A percentile compares a stretch with the other conserved stretches of the same genome.
These are phyloP conservation scores for Diuraphis noxia DNA, from an alignment of 1,140 invertebrate genomes.

Conservation along the genomic window DNA sequence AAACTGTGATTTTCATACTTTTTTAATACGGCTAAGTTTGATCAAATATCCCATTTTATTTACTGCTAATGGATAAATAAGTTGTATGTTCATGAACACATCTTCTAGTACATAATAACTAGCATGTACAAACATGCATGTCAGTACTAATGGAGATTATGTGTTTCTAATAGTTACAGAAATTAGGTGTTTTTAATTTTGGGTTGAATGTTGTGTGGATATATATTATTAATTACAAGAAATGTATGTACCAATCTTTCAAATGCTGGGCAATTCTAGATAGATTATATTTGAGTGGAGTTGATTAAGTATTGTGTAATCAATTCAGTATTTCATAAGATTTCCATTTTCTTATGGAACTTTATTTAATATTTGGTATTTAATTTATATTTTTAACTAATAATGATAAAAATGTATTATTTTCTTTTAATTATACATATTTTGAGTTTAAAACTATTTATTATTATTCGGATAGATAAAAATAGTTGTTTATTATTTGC, in stretches of 20 bases:
- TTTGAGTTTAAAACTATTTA: too few relatives aligned
- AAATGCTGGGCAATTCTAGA: background rate
- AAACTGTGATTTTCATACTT: background rate
- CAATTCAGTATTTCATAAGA: background rate
- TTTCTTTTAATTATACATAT: too few relatives aligned
- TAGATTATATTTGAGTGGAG: background rate
- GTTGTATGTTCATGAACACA: background rate
- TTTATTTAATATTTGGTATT: too few relatives aligned
- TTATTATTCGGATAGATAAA: too few relatives aligned
- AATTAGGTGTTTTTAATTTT: background rate
- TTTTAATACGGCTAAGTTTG: constrained; percentile 27
- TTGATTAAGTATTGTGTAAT: background rate
- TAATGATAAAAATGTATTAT: too few relatives aligned
- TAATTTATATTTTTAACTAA: too few relatives aligned
- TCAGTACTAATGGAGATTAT: background rate
- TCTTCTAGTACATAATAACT: background rate
- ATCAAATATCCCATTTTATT: background rate
- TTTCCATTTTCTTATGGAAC: too few relatives aligned
- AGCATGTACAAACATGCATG: constrained; percentile 1
- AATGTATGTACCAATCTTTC: background rate
- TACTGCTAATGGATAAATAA: background rate
- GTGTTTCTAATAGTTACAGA: background rate
- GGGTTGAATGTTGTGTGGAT: background rate
- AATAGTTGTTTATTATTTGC: too few relatives aligned
- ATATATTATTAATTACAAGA: background rate